Percentiles rank a stretch among this genome's conserved stretches.
These are phyloP conservation scores for Sinocyclocheilus maitianheensis DNA, from an alignment of 2,113 vertebrate genomes.

Conservation along the genomic window DNA sequence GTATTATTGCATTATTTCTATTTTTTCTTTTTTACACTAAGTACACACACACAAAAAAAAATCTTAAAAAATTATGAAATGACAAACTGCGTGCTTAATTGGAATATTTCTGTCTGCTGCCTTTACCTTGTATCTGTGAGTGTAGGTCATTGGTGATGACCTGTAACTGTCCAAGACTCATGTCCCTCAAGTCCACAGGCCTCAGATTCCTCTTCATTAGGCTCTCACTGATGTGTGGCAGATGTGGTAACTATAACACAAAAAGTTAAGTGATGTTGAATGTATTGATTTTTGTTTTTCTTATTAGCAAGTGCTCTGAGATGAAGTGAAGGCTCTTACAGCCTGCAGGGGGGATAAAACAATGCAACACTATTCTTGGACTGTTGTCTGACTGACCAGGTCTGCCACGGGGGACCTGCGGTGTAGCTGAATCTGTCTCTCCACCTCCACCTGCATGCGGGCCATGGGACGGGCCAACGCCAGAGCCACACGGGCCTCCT, in stretches of 20 bases:
- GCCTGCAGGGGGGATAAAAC: background rate
- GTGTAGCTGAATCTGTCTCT: conserved; percentile 90
- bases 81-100: background rate
- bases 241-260: conserved; percentile 83
- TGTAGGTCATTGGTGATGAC: conserved; percentile 98
- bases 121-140: conserved; percentile 96
- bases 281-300: background rate
- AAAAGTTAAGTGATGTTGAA: background rate
- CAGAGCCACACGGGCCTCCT: conserved; percentile 93
- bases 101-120: conserved; percentile 49
- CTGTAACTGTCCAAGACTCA: conserved; percentile 96
- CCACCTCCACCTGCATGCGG: conserved; percentile 98
- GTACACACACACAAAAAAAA: too few relatives aligned
- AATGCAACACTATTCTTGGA: background rate
- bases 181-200: conserved; percentile 89
- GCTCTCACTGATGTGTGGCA: conserved; percentile 96
- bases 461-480: conserved; percentile 98
- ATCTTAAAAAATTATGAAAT: background rate
- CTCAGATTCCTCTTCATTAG: conserved; percentile 96
- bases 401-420: conserved; percentile 93
- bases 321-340: background rate
- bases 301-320: background rate
- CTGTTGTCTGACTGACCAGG: conserved; percentile 77
- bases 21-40: too few relatives aligned
- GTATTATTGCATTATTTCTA: too few relatives aligned